Percentiles rank a stretch among this genome's conserved stretches.
Conservation (phyloP, 2,113 vertebrate genomes). For the Microcebus murinus region DNA sequence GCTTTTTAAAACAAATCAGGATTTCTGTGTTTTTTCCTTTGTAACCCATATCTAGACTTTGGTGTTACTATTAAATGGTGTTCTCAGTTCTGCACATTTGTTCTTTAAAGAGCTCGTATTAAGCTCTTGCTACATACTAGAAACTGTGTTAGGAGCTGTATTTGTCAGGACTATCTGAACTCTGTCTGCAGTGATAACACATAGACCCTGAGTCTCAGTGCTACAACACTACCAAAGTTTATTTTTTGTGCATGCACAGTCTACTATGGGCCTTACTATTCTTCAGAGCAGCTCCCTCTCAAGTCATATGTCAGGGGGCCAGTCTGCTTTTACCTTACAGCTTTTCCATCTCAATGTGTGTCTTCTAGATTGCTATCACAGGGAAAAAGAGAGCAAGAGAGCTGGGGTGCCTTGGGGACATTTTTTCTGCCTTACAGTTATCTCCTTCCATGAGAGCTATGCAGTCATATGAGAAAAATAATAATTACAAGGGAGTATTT, state of each 20-base stretch:
- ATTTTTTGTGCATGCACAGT: neutral
- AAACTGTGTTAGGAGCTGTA: neutral
- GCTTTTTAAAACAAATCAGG: neutral
- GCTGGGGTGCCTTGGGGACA: no score
- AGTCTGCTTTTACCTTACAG: neutral
- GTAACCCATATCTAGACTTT: neutral
- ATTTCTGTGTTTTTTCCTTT: neutral
- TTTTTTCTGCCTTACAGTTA: neutral
- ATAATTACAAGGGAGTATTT: constrained; percentile 6
- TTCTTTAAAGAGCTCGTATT: neutral
- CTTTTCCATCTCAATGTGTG: neutral
- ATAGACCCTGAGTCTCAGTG: neutral
- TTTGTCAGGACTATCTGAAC: neutral
- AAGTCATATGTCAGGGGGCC: no score
- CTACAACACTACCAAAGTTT: neutral
- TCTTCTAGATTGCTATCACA: neutral
- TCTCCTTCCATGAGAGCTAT: neutral
- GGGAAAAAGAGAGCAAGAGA: neutral
- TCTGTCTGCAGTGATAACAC: neutral
- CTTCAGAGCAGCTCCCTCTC: neutral
- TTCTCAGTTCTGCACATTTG: neutral
- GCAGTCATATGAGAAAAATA: constrained; percentile 18
- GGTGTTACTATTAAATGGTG: neutral
- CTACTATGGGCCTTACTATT: fast-evolving
- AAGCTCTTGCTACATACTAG: neutral